phyloP scores from a whole-genome alignment of 2,888 invertebrate species.

The Invenusta paracnida region DNA sequence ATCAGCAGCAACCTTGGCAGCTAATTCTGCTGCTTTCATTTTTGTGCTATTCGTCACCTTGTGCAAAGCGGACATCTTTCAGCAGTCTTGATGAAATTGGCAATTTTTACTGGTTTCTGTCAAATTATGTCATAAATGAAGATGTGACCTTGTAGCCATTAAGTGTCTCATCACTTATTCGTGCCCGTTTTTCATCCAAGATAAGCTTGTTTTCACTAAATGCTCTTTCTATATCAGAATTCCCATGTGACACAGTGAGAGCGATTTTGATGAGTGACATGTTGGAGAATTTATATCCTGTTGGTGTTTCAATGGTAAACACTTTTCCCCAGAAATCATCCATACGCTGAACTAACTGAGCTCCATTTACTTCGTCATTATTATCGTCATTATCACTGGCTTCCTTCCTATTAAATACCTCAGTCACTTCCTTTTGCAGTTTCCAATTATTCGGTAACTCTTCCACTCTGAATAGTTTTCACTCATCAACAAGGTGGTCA shows the following conservation, averaged over 20 bases:
- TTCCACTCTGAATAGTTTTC: not conserved
- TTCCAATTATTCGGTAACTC: not conserved
- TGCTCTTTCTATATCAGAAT: not conserved
- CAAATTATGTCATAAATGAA: not conserved
- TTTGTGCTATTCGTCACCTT: too few relatives aligned
- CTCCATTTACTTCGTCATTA: not conserved
- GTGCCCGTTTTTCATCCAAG: not conserved
- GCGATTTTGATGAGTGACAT: not conserved
- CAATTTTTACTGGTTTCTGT: not conserved
- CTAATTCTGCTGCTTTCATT: too few relatives aligned
- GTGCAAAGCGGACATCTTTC: not conserved
- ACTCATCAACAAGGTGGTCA: not conserved
- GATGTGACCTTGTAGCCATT: not conserved
- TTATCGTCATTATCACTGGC: not conserved
- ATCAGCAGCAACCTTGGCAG: too few relatives aligned
- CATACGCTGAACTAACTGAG: not conserved
- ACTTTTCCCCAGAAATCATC: not conserved
- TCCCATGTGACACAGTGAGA: not conserved
- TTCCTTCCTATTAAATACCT: not conserved
- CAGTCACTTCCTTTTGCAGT: not conserved
- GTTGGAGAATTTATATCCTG: not conserved
- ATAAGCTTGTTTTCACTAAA: not conserved
- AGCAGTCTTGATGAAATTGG: not conserved
- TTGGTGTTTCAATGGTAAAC: not conserved
- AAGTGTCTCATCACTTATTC: not conserved